Base-by-base conservation (phyloP, 1,140 invertebrate genomes). In the Wiebesia pumilae region DNA sequence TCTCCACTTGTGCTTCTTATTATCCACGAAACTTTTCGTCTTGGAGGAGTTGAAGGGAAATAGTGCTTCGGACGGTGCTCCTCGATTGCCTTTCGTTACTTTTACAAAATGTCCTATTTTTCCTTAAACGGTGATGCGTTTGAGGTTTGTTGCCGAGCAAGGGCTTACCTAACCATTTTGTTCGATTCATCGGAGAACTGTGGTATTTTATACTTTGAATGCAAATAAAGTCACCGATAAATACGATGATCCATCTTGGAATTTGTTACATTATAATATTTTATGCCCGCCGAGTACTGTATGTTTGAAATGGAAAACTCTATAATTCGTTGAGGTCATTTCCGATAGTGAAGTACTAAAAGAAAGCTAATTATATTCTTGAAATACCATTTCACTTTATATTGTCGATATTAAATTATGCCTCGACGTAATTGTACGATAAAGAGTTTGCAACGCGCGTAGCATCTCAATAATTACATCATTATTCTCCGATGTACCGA, bases 41-140 rank as follows among this genome's bases (percentile, higher is more conserved):
- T 65, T 33, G 71, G 1, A 43, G 58, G 54, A 78, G 77, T 84
- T 84, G 83, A 84, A 71, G 30, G 54, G 65, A 83, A 84, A 84
- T 38, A 83, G 30, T 12, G 65, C 30, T 27, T 33, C 30, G 16
- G 27, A n/a, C 43, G 21, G 12, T 58, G 47, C 40, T 54, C 73
- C 10, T 54, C 24, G 2, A 35, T 21, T 35, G 54, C 30, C 24
- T 69, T 82, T 43, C 7, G 40, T 75, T 40, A 47, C 81, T 35
- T 40, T 83, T 1, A 24, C 1, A 54, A 51, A 82, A 3, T 40
- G 24, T 35, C 24, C 35, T 43, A 2, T 75, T 24, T 27, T 80
- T 40, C 38, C 24, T 54, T 62, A 35, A n/a, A 0, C 33, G 54
- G 30, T 21, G 0, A 40, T 40, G 33, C 43, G 47, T 33, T 78